Conservation (phyloP, 2,113 vertebrate genomes). For the Vireo altiloquus region DNA sequence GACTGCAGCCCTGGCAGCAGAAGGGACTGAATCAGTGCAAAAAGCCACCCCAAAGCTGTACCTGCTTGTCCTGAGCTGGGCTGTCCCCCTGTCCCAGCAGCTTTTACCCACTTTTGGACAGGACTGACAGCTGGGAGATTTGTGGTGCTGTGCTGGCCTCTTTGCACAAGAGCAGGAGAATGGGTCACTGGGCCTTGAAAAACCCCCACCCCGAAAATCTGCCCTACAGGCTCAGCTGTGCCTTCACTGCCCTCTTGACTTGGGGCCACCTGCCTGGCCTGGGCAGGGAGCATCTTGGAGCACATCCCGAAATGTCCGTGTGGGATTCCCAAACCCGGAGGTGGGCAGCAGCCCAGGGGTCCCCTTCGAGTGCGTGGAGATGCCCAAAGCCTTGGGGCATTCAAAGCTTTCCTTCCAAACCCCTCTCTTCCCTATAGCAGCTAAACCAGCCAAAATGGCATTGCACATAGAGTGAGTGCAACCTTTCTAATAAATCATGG, state of each 20-base stretch:
- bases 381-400: not conserved
- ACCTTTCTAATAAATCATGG: not conserved
- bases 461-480: rapidly evolving
- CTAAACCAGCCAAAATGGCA: not conserved
- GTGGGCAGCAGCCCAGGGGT: not conserved
- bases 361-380: not conserved
- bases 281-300: not conserved
- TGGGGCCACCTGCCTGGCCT: not conserved
- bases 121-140: not conserved
- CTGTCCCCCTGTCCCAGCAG: not conserved
- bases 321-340: not conserved
- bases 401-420: not conserved
- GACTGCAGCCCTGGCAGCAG: not conserved
- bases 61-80: not conserved
- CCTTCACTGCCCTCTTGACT: not conserved
- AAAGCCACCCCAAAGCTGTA: not conserved
- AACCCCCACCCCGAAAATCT: not conserved
- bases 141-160: not conserved
- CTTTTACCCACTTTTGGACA: not conserved
- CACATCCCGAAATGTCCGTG: not conserved
- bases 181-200: not conserved
- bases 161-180: not conserved
- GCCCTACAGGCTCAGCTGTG: not conserved
- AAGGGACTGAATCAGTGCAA: rapidly evolving
- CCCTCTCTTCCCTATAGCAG: not conserved